phyloP scores from a whole-genome alignment of 37 sponge, comb jelly and placozoan genomes.

The Cliona cf. orientalis region DNA sequence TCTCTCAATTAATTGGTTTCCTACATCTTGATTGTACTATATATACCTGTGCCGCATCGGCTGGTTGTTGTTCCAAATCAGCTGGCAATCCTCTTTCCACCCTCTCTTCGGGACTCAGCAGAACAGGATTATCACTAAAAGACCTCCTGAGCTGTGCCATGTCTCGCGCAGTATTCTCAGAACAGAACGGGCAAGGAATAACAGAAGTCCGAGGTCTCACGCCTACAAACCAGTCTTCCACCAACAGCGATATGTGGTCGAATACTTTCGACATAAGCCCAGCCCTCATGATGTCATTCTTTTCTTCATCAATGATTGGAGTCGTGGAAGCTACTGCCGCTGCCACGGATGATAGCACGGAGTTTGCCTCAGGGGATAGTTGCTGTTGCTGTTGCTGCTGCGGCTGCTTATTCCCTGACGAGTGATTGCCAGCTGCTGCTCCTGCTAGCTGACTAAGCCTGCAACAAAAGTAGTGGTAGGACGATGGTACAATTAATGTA shows the following conservation, averaged over 20 bases:
- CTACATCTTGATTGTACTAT: no score
- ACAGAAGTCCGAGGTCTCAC: constrained; percentile 31
- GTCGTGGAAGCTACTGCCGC: background rate
- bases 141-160: constrained; percentile 26
- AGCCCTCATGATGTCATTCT: constrained; percentile 75
- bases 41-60: no score
- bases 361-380: no score
- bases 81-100: background rate
- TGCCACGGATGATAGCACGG: no score
- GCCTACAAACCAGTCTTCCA: constrained; percentile 85
- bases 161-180: background rate
- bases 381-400: no score
- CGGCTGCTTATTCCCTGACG: no score
- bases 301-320: constrained; percentile 39
- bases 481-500: no score
- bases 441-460: no score
- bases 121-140: constrained; percentile 8
- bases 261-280: constrained; percentile 67
- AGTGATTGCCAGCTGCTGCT: no score
- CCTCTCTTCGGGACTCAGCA: constrained; percentile 4
- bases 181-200: constrained; percentile 64
- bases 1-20: no score
- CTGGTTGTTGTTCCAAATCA: no score
- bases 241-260: constrained; percentile 56
- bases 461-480: no score